Conservation (phyloP, 2,113 vertebrate species). For the Mus spicilegus region DNA sequence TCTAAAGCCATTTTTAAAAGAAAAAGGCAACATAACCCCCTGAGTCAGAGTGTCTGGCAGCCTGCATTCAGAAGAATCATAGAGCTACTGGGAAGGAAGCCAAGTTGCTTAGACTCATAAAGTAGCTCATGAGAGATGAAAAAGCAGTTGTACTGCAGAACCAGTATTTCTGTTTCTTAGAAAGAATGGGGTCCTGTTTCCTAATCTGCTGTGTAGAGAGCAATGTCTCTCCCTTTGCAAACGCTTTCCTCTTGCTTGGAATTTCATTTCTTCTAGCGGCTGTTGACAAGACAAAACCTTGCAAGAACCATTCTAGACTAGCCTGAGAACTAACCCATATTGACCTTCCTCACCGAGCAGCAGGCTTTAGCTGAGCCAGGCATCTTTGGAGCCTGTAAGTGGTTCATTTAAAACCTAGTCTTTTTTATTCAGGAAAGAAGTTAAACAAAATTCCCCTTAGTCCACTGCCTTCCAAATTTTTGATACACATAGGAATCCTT, state of each 20-base stretch:
- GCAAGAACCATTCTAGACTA: conserved; percentile 13
- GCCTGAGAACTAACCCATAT: conserved; percentile 23
- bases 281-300: background rate
- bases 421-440: conserved; percentile 37
- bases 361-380: background rate
- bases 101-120: conserved; percentile 52
- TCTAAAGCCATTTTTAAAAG: conserved; percentile 61
- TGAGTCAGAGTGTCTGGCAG: conserved; percentile 44
- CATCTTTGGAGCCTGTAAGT: background rate
- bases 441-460: background rate
- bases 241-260: background rate
- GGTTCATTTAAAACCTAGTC: background rate
- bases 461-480: background rate
- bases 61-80: background rate
- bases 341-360: conserved; percentile 19
- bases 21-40: conserved; percentile 30
- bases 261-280: background rate
- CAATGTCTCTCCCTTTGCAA: background rate
- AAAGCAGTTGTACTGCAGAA: conserved; percentile 59
- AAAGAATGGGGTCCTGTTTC: conserved; percentile 41
- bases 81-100: conserved; percentile 35
- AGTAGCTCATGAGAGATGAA: conserved; percentile 26
- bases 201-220: background rate
- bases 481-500: background rate
- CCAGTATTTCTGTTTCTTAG: conserved; percentile 47